Conservation (phyloP, 2,797 vertebrate genomes). For the Masticophis lateralis region DNA sequence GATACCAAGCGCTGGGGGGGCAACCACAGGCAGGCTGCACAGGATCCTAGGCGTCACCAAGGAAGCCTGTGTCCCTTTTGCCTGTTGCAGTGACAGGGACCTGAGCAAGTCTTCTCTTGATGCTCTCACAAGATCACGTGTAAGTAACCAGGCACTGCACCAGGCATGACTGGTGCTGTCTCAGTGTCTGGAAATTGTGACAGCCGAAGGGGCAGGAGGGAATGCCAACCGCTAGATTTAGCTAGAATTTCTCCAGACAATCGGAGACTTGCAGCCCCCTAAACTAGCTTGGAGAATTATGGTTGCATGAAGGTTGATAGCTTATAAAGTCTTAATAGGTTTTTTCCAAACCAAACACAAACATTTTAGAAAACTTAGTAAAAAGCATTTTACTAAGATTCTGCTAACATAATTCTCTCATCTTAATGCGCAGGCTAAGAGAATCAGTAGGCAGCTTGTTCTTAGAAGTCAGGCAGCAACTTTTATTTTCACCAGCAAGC, state of each 20-base stretch:
- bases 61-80: not conserved
- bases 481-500: not conserved
- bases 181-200: not conserved
- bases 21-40: not conserved
- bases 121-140: not conserved
- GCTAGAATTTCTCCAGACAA: not conserved
- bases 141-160: not conserved
- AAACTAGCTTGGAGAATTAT: not conserved
- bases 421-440: not conserved
- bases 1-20: not conserved
- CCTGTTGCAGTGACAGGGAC: not conserved
- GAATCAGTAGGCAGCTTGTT: not conserved
- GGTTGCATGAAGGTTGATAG: not conserved
- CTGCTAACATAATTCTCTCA: not conserved
- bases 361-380: not conserved
- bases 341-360: not conserved
- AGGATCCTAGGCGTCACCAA: not conserved
- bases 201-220: not conserved
- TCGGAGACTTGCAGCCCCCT: not conserved
- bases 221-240: not conserved
- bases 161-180: not conserved
- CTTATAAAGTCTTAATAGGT: not conserved
- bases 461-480: not conserved
- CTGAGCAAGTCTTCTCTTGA: not conserved
- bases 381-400: not conserved